A percentile compares a stretch with the other conserved stretches of the same genome.
Conservation (phyloP, 2,797 vertebrate genomes). For the Microchirus variegatus region DNA sequence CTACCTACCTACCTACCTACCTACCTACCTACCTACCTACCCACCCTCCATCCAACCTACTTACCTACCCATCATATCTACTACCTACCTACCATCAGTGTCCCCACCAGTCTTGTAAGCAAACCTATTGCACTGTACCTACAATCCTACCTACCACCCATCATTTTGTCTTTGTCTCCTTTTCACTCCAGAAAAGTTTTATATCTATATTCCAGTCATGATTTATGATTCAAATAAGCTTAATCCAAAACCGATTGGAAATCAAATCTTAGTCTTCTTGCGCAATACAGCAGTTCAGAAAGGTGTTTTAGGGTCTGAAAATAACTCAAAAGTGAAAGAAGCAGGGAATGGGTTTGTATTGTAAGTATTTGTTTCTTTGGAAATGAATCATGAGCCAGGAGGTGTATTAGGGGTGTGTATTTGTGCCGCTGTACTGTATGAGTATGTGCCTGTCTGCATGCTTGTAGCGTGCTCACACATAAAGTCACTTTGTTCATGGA, state of each 20-base stretch:
- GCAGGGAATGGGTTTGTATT: background rate
- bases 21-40: no score
- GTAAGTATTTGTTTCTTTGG: conserved; percentile 28
- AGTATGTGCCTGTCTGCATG: conserved; percentile 14
- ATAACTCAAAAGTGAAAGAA: no score
- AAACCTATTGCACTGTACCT: no score
- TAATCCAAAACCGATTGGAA: conserved; percentile 35
- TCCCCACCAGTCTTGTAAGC: no score
- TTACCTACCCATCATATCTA: no score
- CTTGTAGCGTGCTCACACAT: conserved; percentile 31
- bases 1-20: no score
- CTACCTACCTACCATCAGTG: no score
- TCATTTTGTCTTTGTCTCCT: background rate
- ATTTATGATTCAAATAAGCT: conserved; percentile 35
- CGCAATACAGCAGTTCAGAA: conserved; percentile 31
- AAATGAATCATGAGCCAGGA: conserved; percentile 19
- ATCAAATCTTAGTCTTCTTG: conserved; percentile 24
- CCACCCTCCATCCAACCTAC: no score
- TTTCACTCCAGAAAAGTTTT: conserved; percentile 3
- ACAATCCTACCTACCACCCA: no score
- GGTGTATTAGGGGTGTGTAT: conserved; percentile 11
- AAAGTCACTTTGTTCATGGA: conserved; percentile 24
- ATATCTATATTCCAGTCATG: conserved; percentile 46
- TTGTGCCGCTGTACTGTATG: conserved; percentile 17
- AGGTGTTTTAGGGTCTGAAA: background rate